Base-by-base conservation (phyloP, 1,140 invertebrate species). In the Eumeta japonica region DNA sequence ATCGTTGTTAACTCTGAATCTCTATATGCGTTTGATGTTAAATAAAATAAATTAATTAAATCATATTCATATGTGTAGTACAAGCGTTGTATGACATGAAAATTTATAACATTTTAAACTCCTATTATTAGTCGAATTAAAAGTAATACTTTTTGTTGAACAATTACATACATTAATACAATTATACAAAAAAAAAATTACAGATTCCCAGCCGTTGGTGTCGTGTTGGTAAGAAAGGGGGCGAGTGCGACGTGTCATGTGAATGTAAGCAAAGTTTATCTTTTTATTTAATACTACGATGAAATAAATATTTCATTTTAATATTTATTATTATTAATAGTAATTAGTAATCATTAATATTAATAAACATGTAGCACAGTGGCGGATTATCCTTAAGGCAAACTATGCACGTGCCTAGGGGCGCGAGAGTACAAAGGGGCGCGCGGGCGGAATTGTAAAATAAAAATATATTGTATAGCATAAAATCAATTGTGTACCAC, bases 201-300 rank as follows among this genome's bases (percentile, higher is more conserved):
- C 50, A 72, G 64, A 66, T 72, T 20, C 64, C 62, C 13, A 54
- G 46, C 14, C 47, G 50, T 45, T 68, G 61, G 60, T 72, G 67
- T 28, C 58, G 48, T 14, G 57, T 56, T 40, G 56, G 58, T 0
- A 65, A 58, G 47, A 53, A 54, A 16, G 64, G 64, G 4, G 64
- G 64, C 0, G 58, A 55, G 9, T 72, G 62, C 40, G 60, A 71
- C 19, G 44, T 72, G n/a, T 35, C 50, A 24, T 72, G 64, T 37
- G 64, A 68, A 63, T 55, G 67, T 68, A 46, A 55, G 54, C 46
- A 45, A 13, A 13, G 1, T 16, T 37, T 18, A 10, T 18, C 13
- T 3, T 5, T 18, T 12, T 35, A 19, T 7, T 17, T 7, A 13
- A n/a, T n/a, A n/a, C n/a, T n/a, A n/a, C n/a, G n/a, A n/a, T n/a